Conservation (phyloP, 2,113 vertebrate genomes). For the Syngnathus typhle region DNA sequence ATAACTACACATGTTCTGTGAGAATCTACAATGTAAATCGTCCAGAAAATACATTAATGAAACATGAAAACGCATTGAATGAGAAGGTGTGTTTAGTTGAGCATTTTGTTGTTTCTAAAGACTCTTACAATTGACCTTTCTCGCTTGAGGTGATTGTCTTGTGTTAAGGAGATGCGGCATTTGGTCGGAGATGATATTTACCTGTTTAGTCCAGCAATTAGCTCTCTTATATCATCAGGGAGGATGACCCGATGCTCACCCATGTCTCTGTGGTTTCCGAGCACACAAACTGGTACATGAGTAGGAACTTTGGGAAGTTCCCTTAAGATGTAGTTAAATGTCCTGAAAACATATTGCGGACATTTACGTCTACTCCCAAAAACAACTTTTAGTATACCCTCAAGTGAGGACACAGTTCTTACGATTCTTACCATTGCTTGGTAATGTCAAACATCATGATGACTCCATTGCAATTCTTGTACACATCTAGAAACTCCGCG, state of each 20-base stretch:
- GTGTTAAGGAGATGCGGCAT: not conserved
- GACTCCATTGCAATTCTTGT: conserved; percentile 95
- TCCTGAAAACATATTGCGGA: conserved; percentile 69
- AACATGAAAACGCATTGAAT: too few relatives aligned
- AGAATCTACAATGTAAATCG: too few relatives aligned
- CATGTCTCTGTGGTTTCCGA: conserved; percentile 97
- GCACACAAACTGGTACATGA: conserved; percentile 90
- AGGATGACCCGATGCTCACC: conserved; percentile 92
- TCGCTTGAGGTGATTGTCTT: not conserved
- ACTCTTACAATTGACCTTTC: not conserved
- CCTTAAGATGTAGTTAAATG: conserved; percentile 90
- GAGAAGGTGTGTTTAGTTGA: not conserved
- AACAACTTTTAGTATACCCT: too few relatives aligned
- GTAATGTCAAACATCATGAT: conserved; percentile 99
- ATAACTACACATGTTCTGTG: too few relatives aligned
- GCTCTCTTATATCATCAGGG: conserved; percentile 83
- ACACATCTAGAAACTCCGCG: conserved; percentile 95
- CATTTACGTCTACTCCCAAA: too few relatives aligned
- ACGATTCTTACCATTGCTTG: conserved; percentile 86
- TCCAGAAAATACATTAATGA: too few relatives aligned
- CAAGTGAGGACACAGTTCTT: not conserved
- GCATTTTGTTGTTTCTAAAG: not conserved
- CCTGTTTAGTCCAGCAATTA: conserved; percentile 87
- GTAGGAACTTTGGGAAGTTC: conserved; percentile 94
- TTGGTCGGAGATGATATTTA: conserved; percentile 32